Evolutionary conservation across 2,888 invertebrate species (phyloP).

Genomic region (Amitus sp.): DNA sequence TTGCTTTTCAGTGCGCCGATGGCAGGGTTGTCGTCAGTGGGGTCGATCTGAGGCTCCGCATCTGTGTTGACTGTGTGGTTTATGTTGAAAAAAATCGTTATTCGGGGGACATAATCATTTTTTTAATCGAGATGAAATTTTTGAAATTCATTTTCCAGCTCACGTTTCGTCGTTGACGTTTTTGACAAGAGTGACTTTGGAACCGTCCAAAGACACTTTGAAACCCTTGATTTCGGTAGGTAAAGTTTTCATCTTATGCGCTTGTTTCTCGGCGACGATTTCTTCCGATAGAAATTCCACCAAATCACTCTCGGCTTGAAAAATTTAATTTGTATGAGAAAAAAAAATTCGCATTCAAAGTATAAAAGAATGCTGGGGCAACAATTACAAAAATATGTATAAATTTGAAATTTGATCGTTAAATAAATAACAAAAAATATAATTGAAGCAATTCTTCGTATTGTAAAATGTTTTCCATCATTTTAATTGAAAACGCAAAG

Average conservation of each 20-base stretch:
- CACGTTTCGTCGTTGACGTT: slow-evolving; percentile 77
- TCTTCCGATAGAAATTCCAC: slow-evolving; percentile 93
- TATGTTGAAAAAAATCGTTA: slow-evolving; percentile 87
- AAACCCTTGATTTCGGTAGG: slow-evolving; percentile 86
- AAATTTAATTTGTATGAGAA: slow-evolving; percentile 21
- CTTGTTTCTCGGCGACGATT: slow-evolving; percentile 89
- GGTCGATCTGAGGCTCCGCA: slow-evolving; percentile 73
- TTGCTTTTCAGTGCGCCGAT: slow-evolving; percentile 88
- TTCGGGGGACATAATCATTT: too few species aligned
- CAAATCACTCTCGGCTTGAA: slow-evolving; percentile 86
- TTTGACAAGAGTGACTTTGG: slow-evolving; percentile 87
- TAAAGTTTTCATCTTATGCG: slow-evolving; percentile 78
- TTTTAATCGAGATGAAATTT: too few species aligned
- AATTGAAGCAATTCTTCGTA: not conserved
- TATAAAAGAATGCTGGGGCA: too few species aligned
- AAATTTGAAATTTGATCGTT: too few species aligned
- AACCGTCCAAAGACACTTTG: slow-evolving; percentile 79
- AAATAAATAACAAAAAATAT: not conserved
- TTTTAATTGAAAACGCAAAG: too few species aligned
- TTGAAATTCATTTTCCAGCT: slow-evolving; percentile 52
- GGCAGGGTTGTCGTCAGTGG: slow-evolving; percentile 76
- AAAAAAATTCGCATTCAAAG: too few species aligned
- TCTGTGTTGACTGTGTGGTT: slow-evolving; percentile 94
- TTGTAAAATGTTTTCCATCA: too few species aligned
- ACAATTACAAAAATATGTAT: too few species aligned